phyloP scores from a whole-genome alignment of 2,888 invertebrate species.

The Trissonchulus latispiculum region DNA sequence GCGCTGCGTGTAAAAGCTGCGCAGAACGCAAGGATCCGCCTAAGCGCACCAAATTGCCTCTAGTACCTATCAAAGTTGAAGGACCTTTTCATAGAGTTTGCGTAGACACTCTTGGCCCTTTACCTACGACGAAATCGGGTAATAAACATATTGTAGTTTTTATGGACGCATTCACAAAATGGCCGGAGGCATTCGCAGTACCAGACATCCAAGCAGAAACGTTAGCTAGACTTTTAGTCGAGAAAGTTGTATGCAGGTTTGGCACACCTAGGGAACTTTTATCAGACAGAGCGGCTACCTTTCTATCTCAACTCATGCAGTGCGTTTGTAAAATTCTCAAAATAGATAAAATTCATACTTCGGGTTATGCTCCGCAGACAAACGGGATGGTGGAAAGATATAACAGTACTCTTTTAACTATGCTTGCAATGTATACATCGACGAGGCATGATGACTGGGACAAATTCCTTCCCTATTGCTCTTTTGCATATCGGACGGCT shows the following conservation, averaged over 20 bases:
- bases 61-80: not conserved
- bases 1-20: not conserved
- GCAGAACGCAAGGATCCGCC: not conserved
- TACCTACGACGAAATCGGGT: not conserved
- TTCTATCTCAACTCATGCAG: not conserved
- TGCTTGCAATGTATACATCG: not conserved
- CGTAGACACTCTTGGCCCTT: not conserved
- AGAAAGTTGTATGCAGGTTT: not conserved
- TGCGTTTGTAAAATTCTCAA: not conserved
- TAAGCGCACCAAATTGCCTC: not conserved
- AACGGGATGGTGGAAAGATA: not conserved
- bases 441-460: not conserved
- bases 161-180: not conserved
- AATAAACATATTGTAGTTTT: not conserved
- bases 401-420: not conserved
- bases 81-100: not conserved
- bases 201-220: not conserved
- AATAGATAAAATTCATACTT: not conserved
- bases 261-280: not conserved
- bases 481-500: not conserved
- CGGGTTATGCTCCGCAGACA: not conserved
- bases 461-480: not conserved
- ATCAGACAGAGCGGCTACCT: not conserved
- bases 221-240: not conserved
- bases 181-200: not conserved